Base-by-base conservation (phyloP, 2,888 invertebrate genomes). In the Toxonevra muliebris region DNA sequence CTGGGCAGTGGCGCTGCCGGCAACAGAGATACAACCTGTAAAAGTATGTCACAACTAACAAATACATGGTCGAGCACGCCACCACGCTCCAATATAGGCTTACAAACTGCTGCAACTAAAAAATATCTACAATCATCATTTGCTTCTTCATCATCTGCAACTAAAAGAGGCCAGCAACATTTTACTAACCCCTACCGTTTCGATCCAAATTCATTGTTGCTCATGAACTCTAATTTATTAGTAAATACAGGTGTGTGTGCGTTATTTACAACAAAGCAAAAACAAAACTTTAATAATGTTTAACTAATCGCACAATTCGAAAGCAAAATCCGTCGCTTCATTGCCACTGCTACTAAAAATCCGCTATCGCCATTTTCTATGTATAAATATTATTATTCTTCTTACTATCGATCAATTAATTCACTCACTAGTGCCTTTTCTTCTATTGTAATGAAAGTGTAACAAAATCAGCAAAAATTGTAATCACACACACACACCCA, bases 11-110 rank as follows among this genome's bases (percentile, higher is more conserved):
- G 80, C 73, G 84, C 82, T 76, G 82, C 79, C 75, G 78, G 79
- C 72, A 84, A 80, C 75, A 79, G 80, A 65, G 84, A 84, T 72
- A 57, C 60, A 55, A 81, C 84, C 72, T 83, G 86, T 77, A 85
- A 85, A 81, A 88, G 87, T 84, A 87, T 88, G 87, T 84, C 86
- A 76, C 87, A 87, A 76, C 82, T 87, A 78, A 78, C 80, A 76
- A 76, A 73, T 79, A 73, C 77, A 61, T 81, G 81, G 80, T 80
- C 79, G 68, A 71, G 67, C 62, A 72, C 73, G n/a, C 73, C 76
- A 74, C 79, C 80, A 74, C 81, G 81, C 75, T 80, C 82, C 65
- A 79, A 79, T 76, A 75, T 81, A 75, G 81, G 81, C 76, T 78
- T 82, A 70, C 81, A 82, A 81, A 82, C 82, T 69, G 78, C 80